Base-by-base conservation (phyloP, 2,888 invertebrate species). In the Gymnocheta viridis region DNA sequence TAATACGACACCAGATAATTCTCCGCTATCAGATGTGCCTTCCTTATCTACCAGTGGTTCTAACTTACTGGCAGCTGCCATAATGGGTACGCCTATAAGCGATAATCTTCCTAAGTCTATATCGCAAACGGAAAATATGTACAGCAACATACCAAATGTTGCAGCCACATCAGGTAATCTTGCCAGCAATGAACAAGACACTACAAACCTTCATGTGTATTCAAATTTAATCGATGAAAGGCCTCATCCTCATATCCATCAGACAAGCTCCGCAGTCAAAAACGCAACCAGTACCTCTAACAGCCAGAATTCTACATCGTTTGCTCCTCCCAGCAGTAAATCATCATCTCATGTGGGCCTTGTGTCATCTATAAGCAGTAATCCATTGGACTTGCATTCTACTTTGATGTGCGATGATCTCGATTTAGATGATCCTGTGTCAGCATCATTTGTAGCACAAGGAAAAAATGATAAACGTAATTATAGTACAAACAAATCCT, bases 371-470 rank as follows among this genome's bases (percentile, higher is more conserved):
- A 35, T 58, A 24, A 66, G 47, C 10, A 77, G 56, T 27, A 81
- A 78, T 49, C 88, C 90, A 38, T 69, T 84, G 69, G 81, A 84
- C 32, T 73, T 84, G 56, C 90, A 92, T 35, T 91, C 92, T n/a
- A 90, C 92, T 3, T 85, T 92, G 81, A 86, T 92, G 56, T 89
- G 90, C 77, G 91, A 92, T 85, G 92, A 92, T 88, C 89, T 92
- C 74, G 92, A 92, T 86, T 88, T 92, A 78, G 92, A 92, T 77
- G 92, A 92, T 89, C 92, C 92, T 35, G 90, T 92, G 54, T 90
- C 90, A 76, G 91, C 92, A 51, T 90, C 91, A 14, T 91, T 91
- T 87, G 90, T 90, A 49, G 89, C 88, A 86, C 76, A 82, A 56
- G 44, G 67, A 17, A 62, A 82, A 47, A 73, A 54, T 64, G 83